Evolutionary conservation across 2,888 invertebrate genomes (phyloP).

Genomic region (Amblyteles armatorius): DNA sequence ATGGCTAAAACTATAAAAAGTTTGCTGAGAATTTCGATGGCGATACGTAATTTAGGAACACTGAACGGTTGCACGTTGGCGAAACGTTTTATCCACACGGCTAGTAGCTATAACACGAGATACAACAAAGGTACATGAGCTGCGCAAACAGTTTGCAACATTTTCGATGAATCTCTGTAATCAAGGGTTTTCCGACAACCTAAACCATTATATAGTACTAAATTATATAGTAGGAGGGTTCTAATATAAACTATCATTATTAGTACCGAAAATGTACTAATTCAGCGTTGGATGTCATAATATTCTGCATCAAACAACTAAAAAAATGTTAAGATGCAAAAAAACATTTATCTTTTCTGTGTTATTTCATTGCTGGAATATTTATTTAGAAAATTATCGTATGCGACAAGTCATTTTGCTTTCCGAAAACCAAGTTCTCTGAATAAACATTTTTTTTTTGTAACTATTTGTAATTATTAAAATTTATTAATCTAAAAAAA

Average conservation of each 20-base stretch:
- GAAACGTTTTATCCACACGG: slow-evolving; percentile 57
- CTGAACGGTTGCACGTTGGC: slow-evolving; percentile 47
- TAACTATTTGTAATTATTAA: background rate
- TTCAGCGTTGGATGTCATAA: background rate
- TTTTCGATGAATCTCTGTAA: background rate
- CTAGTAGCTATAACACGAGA: slow-evolving; percentile 7
- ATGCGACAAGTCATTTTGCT: background rate
- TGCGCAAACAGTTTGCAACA: background rate
- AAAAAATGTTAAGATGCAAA: background rate
- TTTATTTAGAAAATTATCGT: background rate
- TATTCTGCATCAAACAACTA: background rate
- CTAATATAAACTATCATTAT: too few relatives aligned
- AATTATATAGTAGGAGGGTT: too few relatives aligned
- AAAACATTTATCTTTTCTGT: too few relatives aligned
- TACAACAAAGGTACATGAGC: slow-evolving; percentile 45
- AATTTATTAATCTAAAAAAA: background rate
- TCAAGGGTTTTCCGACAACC: background rate
- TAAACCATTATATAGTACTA: background rate
- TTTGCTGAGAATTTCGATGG: slow-evolving; percentile 61
- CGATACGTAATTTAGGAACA: slow-evolving; percentile 56
- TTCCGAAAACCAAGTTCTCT: background rate
- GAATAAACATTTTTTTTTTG: background rate
- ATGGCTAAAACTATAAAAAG: slow-evolving; percentile 66
- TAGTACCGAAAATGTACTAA: background rate
- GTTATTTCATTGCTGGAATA: too few relatives aligned